Evolutionary conservation across 2,888 invertebrate genomes (phyloP).

Genomic region (Idaea dimidiata): DNA sequence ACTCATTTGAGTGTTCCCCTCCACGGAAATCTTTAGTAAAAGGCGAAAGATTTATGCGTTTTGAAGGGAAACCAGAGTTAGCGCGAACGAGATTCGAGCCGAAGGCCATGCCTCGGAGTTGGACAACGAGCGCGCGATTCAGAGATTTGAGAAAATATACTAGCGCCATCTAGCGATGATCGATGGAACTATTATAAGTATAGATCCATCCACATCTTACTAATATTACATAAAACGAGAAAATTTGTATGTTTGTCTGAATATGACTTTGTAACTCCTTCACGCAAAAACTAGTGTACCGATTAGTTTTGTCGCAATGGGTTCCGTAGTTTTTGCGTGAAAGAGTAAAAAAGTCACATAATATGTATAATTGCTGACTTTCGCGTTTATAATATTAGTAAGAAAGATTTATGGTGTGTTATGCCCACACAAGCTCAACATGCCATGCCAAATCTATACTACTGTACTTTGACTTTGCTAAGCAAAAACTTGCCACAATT

Average conservation of each 20-base stretch:
- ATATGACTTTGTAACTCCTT: too few relatives aligned
- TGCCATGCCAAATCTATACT: too few relatives aligned
- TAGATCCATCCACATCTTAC: not conserved
- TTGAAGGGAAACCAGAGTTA: constrained; percentile 84
- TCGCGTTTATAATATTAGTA: too few relatives aligned
- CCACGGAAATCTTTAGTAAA: constrained; percentile 91
- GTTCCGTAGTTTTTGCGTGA: too few relatives aligned
- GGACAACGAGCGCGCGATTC: constrained; percentile 1
- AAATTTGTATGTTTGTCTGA: too few relatives aligned
- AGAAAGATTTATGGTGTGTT: too few relatives aligned
- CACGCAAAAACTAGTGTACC: too few relatives aligned
- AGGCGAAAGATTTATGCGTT: constrained; percentile 88
- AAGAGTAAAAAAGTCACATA: too few relatives aligned
- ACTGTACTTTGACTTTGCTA: too few relatives aligned
- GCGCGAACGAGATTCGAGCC: not conserved
- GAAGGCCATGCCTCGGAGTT: not conserved
- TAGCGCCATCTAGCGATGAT: constrained; percentile 3
- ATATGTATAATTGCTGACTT: too few relatives aligned
- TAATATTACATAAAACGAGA: not conserved
- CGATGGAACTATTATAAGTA: not conserved
- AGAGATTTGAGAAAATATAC: not conserved
- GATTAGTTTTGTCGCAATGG: too few relatives aligned
- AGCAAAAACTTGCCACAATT: too few relatives aligned
- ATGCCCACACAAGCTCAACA: not conserved
- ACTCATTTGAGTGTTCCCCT: constrained; percentile 87